phyloP scores from a whole-genome alignment of 1,140 invertebrate species.

The Himalopsyche phryganea region DNA sequence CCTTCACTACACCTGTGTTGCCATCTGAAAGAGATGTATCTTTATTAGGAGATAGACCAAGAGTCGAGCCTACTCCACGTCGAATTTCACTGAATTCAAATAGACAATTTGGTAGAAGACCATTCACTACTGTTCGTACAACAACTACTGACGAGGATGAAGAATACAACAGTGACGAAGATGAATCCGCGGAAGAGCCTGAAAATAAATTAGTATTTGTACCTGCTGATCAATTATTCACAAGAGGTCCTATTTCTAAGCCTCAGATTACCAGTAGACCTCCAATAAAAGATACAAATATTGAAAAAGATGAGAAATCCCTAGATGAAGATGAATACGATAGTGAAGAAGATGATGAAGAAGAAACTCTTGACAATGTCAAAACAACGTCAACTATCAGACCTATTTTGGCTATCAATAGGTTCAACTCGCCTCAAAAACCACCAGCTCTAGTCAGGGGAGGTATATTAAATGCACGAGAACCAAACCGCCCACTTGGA shows the following conservation, averaged over 20 bases:
- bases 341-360: slow-evolving; percentile 17
- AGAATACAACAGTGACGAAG: slow-evolving; percentile 49
- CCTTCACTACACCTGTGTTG: slow-evolving; percentile 47
- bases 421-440: slow-evolving; percentile 22
- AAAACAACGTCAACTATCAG: slow-evolving; percentile 34
- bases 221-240: slow-evolving; percentile 45
- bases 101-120: slow-evolving; percentile 43
- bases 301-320: slow-evolving; percentile 36
- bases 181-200: slow-evolving; percentile 48
- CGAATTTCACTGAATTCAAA: slow-evolving; percentile 40
- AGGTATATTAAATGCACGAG: slow-evolving; percentile 4
- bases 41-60: slow-evolving; percentile 25
- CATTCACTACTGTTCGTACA: slow-evolving; percentile 44
- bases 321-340: slow-evolving; percentile 36
- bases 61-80: slow-evolving; percentile 36
- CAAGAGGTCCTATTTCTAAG: slow-evolving; percentile 40
- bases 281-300: slow-evolving; percentile 26
- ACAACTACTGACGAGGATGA: slow-evolving; percentile 45
- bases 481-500: slow-evolving; percentile 24
- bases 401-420: slow-evolving; percentile 16
- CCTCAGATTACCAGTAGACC: slow-evolving; percentile 14
- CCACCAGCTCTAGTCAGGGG: background rate
- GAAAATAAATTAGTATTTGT: slow-evolving; percentile 50
- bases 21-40: slow-evolving; percentile 38
- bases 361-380: background rate